phyloP scores from a whole-genome alignment of 2,888 invertebrate species.

The Eupithecia subfuscata region DNA sequence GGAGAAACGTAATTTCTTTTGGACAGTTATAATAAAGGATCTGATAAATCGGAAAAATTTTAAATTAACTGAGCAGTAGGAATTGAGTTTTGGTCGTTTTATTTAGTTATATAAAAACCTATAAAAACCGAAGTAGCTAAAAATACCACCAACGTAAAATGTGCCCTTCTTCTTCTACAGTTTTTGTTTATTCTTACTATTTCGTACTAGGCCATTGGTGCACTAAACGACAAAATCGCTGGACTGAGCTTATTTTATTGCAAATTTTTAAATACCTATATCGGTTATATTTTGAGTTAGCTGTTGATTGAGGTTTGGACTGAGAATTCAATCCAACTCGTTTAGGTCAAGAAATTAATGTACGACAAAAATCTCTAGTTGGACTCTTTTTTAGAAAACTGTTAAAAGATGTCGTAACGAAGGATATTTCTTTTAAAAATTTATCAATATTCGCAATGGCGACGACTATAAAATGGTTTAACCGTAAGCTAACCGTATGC shows the following conservation, averaged over 20 bases:
- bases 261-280: too few species aligned
- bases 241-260: neutral
- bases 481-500: neutral
- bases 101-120: neutral
- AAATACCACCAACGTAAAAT: neutral
- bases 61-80: constrained; percentile 11
- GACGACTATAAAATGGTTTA: too few species aligned
- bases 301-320: neutral
- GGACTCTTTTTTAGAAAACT: neutral
- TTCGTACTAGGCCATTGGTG: too few species aligned
- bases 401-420: neutral
- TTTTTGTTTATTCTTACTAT: too few species aligned
- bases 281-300: neutral
- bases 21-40: constrained; percentile 63
- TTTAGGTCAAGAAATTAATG: neutral
- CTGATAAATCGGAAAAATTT: constrained; percentile 51
- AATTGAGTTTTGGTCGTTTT: neutral
- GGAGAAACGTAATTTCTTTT: constrained; percentile 75
- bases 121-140: neutral
- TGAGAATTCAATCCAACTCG: neutral
- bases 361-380: neutral
- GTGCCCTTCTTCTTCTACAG: neutral
- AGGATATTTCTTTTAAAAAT: neutral
- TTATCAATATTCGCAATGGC: too few species aligned
- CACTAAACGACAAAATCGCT: neutral